These are phyloP conservation scores for Otis tarda DNA, from an alignment of 2,113 vertebrate genomes.

Conservation along the genomic window DNA sequence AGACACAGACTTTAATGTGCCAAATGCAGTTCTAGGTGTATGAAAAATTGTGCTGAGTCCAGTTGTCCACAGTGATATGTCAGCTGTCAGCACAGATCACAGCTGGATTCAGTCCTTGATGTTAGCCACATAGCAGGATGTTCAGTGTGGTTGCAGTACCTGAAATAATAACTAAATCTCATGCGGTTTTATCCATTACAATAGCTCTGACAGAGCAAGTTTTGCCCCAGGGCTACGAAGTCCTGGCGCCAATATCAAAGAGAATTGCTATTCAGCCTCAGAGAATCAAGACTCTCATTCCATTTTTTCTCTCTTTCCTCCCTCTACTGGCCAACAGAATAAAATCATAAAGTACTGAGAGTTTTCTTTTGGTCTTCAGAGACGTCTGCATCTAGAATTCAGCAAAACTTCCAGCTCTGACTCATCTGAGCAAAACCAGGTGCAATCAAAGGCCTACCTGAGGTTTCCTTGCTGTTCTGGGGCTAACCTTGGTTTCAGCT, in stretches of 20 bases:
- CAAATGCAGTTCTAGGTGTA: background rate
- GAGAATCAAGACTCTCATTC: background rate
- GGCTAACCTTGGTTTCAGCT: background rate
- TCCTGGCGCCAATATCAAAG: background rate
- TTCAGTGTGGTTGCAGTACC: background rate
- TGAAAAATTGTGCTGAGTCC: background rate
- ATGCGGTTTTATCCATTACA: background rate
- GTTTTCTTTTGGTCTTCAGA: background rate
- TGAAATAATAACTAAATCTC: background rate
- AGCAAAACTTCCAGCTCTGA: background rate
- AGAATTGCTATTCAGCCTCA: background rate
- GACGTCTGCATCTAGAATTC: background rate
- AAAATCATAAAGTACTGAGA: background rate
- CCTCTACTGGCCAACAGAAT: background rate
- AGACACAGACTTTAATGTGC: background rate
- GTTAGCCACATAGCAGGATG: background rate
- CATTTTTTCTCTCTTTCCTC: conserved; percentile 39
- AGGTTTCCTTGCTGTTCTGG: conserved; percentile 64
- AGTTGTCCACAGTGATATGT: background rate
- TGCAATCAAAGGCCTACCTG: background rate
- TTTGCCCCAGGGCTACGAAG: background rate
- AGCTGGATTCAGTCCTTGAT: background rate
- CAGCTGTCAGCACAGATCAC: background rate
- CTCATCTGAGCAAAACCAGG: background rate
- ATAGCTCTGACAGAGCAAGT: background rate